Base-by-base conservation (phyloP, 2,797 vertebrate genomes). In the Hydrophis major region DNA sequence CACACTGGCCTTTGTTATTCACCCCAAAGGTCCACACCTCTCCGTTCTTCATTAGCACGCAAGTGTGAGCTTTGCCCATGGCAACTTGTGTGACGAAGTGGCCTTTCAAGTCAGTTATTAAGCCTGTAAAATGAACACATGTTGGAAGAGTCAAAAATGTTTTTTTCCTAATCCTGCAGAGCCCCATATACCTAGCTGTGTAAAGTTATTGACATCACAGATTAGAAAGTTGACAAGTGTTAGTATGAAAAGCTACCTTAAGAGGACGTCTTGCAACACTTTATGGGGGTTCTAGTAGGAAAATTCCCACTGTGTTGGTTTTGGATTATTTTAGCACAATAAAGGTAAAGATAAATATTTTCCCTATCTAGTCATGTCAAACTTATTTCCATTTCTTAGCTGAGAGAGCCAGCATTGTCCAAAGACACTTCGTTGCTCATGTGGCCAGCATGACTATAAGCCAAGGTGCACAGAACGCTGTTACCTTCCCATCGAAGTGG, bases 21-120 rank as follows among this genome's bases (percentile, higher is more conserved):
- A 99, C 99, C 28, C 99, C 99, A 96, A 99, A 99, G 0, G 99
- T 99, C 99, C 99, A 99, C 91, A 99, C 99, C 95, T 99, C 99
- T 60, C 99, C 99, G 1, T 97, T 99, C 96, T 99, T 99, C 94
- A 99, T 99, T 96, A 99, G 97, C 74, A 99, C 99, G 96, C 99
- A 99, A 3, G 99, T 99, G 90, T 99, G 99, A 96, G 99, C 99
- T 97, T 99, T 99, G 50, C 99, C 99, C 99, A 99, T 99, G 89
- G 99, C 99, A 94, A 99, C 99, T 96, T 99, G 99, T 97, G 98
- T 99, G 96, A 99, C 99, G 97, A 99, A 98, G 97, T 99, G 98
- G 87, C 99, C 99, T 96, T 99, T 99, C 97, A 99, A 98, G 97
- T 99, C 99, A 14, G 99, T 98, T 95, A 99, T 99, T 96, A 99